Evolutionary conservation across 1,140 invertebrate genomes (phyloP), one percentile per base, ranked within the genome.

Genomic region (Caenorhabditis tropicalis): DNA sequence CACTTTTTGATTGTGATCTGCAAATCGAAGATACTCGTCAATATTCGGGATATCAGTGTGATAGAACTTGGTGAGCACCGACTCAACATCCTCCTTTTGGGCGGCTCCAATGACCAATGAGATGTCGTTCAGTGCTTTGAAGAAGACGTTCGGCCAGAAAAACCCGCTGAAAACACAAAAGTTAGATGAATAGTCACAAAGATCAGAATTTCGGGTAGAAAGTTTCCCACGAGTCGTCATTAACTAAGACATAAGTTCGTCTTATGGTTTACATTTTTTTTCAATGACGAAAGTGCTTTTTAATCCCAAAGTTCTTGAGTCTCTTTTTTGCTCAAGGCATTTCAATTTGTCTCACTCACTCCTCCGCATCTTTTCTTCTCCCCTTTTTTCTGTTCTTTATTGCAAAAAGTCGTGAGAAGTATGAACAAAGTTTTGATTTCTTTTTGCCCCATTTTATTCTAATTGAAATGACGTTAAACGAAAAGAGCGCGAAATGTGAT

Each of bases 61-160:
- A 80, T 89, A 89, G 24, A 88, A 83, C 56, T 84, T 86, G 5
- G 88, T 89, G 39, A 89, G 82, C 33, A 90, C 60, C 0, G 80
- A 74, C 39, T 89, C 88, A 5, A 89, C 43, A 83, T 89, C 88
- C 16, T 31, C 70, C 70, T 79, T 29, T 56, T 80, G 82, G n/a
- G 83, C 89, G 65, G 90, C 89, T 48, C 88, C 87, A 36, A 89
- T 87, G 15, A 89, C 85, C 29, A 74, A 56, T 0, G 89, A 89
- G 21, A 89, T 84, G 19, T 89, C 87, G 79, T 89, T 89, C 2
- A 89, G 81, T 9, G 91, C 82, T 81, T 89, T 89, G 88, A 90
- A 89, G 86, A 90, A 89, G 27, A 86, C 79, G 27, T 65, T 87
- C 19, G 87, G 49, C 89, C 89, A 89, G 56, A 84, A 56, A 33